Base-by-base conservation (phyloP, 2,888 invertebrate species). In the Antheraea assamensis region DNA sequence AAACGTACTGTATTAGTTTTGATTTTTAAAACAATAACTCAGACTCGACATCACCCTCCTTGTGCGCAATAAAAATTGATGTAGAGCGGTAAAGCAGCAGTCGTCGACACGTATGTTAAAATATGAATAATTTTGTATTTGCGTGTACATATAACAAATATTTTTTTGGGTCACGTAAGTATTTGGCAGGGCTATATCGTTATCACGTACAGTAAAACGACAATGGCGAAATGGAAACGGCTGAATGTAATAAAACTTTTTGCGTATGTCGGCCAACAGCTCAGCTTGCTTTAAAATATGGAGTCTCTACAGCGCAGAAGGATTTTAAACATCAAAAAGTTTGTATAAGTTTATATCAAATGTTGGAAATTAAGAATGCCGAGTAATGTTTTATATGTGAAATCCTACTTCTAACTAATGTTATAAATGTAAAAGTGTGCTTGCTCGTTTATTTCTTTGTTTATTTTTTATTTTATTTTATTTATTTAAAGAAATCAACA, bases 191-290 rank as follows among this genome's bases (percentile, higher is more conserved):
- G 74, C 73, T 21, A 21, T 74, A 76, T 75, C 71, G 73, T 70
- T 71, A 71, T 72, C 35, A 31, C 19, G 15, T 64, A 72, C 68
- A 74, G 74, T 70, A 76, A 80, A 78, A 78, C 73, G 58, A 77
- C 74, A 80, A 75, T 74, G 72, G 75, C 73, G 70, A 71, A 77
- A 76, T 74, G 71, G 55, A 75, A 74, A 76, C 71, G 72, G 31
- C 71, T 24, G 76, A 75, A 78, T 76, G 78, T 78, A 81, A 80
- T 80, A 80, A 81, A 84, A 83, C 74, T 83, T 82, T 80, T 74
- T 76, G 70, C 77, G 77, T 81, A 81, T 79, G 72, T 78, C 80
- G 81, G 82, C 83, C 84, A 85, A 83, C 83, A 81, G 76, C 82
- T 80, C 15, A 27, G 61, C 30, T 27, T 75, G 73, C 77, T 72